These are phyloP conservation scores for Pipistrellus pipistrellus DNA, from an alignment of 2,797 vertebrate genomes.

Conservation along the genomic window DNA sequence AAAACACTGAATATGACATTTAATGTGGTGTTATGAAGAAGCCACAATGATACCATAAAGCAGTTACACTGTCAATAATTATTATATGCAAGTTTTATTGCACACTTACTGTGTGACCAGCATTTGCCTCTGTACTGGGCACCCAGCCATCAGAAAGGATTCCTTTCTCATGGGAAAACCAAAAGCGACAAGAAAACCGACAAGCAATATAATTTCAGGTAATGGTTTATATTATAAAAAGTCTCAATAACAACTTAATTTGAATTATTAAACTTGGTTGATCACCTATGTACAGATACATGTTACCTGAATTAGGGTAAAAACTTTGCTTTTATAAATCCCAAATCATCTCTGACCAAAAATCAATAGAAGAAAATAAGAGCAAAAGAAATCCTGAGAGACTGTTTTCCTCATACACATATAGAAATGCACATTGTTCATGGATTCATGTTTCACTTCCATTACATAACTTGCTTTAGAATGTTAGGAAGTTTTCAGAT, in stretches of 20 bases:
- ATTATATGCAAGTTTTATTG: rapidly evolving
- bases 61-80: background rate
- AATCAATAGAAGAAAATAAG: background rate
- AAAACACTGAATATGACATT: background rate
- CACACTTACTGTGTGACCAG: no score
- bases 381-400: background rate
- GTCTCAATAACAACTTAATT: background rate
- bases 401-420: rapidly evolving
- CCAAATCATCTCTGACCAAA: background rate
- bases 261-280: background rate
- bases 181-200: background rate
- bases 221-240: background rate
- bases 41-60: background rate
- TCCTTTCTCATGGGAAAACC: background rate
- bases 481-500: background rate
- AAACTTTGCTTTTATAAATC: background rate
- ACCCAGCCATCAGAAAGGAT: background rate
- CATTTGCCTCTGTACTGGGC: background rate
- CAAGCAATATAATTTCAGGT: background rate
- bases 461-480: background rate
- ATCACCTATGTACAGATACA: background rate
- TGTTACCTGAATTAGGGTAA: background rate
- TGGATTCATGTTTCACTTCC: no score
- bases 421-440: rapidly evolving
- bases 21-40: background rate